These are phyloP conservation scores for Oxygymnocypris stewartii DNA, from an alignment of 2,113 vertebrate genomes.

Conservation along the genomic window DNA sequence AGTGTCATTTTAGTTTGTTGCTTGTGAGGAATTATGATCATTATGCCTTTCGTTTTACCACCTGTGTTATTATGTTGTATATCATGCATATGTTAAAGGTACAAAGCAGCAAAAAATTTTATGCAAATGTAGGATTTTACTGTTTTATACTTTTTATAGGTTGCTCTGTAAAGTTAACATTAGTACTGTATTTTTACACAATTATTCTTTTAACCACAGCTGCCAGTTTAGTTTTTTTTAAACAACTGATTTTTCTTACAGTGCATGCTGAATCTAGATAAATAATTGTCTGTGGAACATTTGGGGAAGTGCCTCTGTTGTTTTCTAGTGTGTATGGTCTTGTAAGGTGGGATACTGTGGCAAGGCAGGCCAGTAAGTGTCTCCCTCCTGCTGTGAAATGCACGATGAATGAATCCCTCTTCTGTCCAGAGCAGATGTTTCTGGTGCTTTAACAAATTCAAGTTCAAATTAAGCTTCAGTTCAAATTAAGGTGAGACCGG, in stretches of 20 bases:
- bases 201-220: not conserved
- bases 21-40: no score
- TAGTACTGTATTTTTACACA: not conserved
- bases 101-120: no score
- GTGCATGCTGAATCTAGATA: not conserved
- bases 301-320: conserved; percentile 6
- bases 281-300: not conserved
- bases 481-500: conserved; percentile 41
- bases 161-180: not conserved
- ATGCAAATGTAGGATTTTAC: no score
- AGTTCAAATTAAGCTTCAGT: no score
- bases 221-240: not conserved
- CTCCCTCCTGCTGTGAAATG: conserved; percentile 11
- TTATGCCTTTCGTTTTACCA: no score
- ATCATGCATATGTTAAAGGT: no score
- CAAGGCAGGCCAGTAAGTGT: conserved; percentile 27
- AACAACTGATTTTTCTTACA: conserved; percentile 1
- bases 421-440: conserved; percentile 48
- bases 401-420: conserved; percentile 19
- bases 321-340: conserved; percentile 10
- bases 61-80: no score
- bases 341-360: conserved; percentile 16
- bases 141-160: not conserved
- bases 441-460: conserved; percentile 44
- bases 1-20: not conserved